A percentile compares a stretch with the other conserved stretches of the same genome.
Evolutionary conservation across 2,113 vertebrate species (phyloP).

Genomic region (Corythaeola cristata): DNA sequence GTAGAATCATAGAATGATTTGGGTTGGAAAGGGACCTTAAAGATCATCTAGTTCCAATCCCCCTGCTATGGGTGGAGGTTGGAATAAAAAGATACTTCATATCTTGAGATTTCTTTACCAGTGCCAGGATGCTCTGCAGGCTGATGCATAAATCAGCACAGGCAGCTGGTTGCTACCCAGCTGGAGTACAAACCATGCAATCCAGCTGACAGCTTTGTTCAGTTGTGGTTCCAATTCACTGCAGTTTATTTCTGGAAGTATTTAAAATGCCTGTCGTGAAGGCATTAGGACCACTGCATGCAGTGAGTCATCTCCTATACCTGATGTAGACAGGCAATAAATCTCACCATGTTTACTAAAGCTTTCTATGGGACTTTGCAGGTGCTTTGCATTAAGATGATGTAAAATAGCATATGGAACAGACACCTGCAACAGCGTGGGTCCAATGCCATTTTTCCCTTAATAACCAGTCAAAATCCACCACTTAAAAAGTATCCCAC

Average conservation of each 20-base stretch:
- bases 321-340: background rate
- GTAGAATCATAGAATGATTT: no score
- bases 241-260: background rate
- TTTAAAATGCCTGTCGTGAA: background rate
- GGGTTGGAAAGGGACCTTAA: no score
- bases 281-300: background rate
- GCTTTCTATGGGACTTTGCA: background rate
- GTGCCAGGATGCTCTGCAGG: background rate
- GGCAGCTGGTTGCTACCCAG: background rate
- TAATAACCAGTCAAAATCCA: background rate
- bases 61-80: no score
- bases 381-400: background rate
- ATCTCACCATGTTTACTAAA: background rate
- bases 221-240: accelerated
- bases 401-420: background rate
- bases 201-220: background rate
- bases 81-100: background rate
- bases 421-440: background rate
- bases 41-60: no score
- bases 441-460: background rate
- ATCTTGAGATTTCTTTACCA: background rate
- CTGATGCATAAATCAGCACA: background rate
- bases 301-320: background rate
- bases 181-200: background rate
- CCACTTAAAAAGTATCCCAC: background rate